phyloP scores from a whole-genome alignment of 2,113 vertebrate genomes.

The Gadus chalcogrammus region DNA sequence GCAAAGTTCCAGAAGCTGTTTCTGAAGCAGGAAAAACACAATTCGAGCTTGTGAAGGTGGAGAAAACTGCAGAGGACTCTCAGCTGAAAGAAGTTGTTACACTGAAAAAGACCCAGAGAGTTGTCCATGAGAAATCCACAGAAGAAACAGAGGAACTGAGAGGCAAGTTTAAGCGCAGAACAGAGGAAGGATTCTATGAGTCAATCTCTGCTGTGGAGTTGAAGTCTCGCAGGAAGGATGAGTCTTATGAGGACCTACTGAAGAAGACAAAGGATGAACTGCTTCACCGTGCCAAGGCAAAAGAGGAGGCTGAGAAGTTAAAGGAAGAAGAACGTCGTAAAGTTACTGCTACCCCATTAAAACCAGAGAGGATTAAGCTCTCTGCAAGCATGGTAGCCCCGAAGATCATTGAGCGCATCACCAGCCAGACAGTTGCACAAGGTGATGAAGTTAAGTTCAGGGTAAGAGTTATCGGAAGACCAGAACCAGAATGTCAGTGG shows the following conservation, averaged over 20 bases:
- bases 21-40: constrained; percentile 80
- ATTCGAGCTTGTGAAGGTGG: constrained; percentile 89
- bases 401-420: constrained; percentile 93
- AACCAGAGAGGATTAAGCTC: constrained; percentile 87
- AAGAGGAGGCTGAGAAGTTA: constrained; percentile 90
- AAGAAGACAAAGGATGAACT: constrained; percentile 95
- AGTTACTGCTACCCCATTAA: constrained; percentile 81
- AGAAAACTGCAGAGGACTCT: constrained; percentile 76
- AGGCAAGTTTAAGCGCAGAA: constrained; percentile 96
- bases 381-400: constrained; percentile 95
- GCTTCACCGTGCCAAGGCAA: constrained; percentile 86
- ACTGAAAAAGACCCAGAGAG: constrained; percentile 88
- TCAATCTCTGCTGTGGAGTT: constrained; percentile 96
- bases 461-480: constrained; percentile 87
- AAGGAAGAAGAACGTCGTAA: constrained; percentile 80
- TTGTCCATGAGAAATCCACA: constrained; percentile 83
- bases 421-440: constrained; percentile 87
- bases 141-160: constrained; percentile 95
- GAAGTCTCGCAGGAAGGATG: constrained; percentile 92
- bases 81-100: constrained; percentile 86
- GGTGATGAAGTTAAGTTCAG: constrained; percentile 87
- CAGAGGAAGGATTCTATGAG: constrained; percentile 97
- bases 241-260: constrained; percentile 91
- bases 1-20: constrained; percentile 66
- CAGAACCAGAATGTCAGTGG: constrained; percentile 96